Evolutionary conservation across 2,113 vertebrate genomes (phyloP), one percentile per base, ranked within the genome.

Genomic region (Quiscalus mexicanus): DNA sequence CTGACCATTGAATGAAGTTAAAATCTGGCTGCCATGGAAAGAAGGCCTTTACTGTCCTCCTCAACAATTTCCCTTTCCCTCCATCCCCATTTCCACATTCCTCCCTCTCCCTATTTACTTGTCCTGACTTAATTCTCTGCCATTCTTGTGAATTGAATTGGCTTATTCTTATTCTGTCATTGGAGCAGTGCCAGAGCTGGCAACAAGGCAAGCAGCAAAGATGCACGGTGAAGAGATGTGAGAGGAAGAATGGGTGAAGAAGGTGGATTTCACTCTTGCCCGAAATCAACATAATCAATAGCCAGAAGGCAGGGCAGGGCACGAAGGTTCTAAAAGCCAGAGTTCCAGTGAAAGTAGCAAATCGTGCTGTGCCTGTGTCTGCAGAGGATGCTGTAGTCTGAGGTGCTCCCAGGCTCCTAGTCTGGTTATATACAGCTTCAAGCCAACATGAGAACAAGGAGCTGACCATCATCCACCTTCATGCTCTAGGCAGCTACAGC

Each of bases 321-420:
- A 45, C 0, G 0, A 33, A 55, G 21, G 8, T 6, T 79, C 21
- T 79, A 65, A 73, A 77, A 69, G 23, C 14, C 14, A 25, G 45
- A 65, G n/a, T 25, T 31, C 39, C 2, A 50, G 24, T 15, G 59
- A 50, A 73, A 37, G 45, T 1, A 68, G 41, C 2, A 82, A 69
- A 79, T 47, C 1, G 4, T 31, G 13, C 27, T 53, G 9, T 41
- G 15, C 25, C 59, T 37, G 8, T 63, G 28, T 31, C 58, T 92
- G 15, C 45, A 35, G 25, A 67, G 28, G 33, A 6, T 55, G 15
- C 30, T 50, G 3, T 2, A 23, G 7, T 22, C 62, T 79, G 47
- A 84, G 35, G 35, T 11, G 10, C 27, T 70, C 16, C 16, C 41
- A 11, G 24, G 45, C 21, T 80, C 37, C 28, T n/a, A 33, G 27